Evolutionary conservation across 2,113 vertebrate genomes (phyloP), one percentile per base, ranked within the genome.

Genomic region (Takifugu bimaculatus): DNA sequence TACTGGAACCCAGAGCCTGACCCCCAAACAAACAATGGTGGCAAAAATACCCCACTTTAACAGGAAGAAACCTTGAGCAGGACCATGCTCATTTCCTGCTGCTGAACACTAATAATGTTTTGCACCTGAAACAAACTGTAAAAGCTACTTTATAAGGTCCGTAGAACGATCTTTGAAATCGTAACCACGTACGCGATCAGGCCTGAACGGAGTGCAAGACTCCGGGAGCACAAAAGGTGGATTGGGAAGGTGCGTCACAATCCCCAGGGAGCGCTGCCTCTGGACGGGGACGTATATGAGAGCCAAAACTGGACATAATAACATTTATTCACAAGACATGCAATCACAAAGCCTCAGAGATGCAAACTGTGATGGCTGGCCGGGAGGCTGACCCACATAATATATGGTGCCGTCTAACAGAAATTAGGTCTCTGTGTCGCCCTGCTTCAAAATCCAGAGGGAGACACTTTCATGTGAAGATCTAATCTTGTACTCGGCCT

Each of bases 361-460:
- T 32, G 39, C 65, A 68, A 64, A 78, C 76, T 84, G 81, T 84
- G 76, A 82, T 55, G 27, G 64, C 67, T 43, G 64, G 14, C 71
- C 43, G 20, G 68, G 51, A 72, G 58, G 6, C 77, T 77, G 75
- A 81, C 78, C 80, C 74, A 86, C 64, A 82, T 85, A 74, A 77
- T 70, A 63, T 63, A 78, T 60, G 53, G 42, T 50, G 63, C 49
- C 26, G 35, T 74, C 58, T 26, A 7, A 44, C 50, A 57, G 65
- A 74, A 86, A 82, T 83, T 52, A 70, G 79, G 82, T 79, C 71
- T 82, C 27, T 74, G 65, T 83, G 75, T 73, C 26, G 69, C 50
- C 74, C 62, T 74, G 55, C 85, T 48, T 84, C 63, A 75, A 65
- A 55, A 49, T 72, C 55, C 27, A 63, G 4, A 3, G 71, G 59